phyloP scores from a whole-genome alignment of 2,113 vertebrate species.

The Anhinga rufa region DNA sequence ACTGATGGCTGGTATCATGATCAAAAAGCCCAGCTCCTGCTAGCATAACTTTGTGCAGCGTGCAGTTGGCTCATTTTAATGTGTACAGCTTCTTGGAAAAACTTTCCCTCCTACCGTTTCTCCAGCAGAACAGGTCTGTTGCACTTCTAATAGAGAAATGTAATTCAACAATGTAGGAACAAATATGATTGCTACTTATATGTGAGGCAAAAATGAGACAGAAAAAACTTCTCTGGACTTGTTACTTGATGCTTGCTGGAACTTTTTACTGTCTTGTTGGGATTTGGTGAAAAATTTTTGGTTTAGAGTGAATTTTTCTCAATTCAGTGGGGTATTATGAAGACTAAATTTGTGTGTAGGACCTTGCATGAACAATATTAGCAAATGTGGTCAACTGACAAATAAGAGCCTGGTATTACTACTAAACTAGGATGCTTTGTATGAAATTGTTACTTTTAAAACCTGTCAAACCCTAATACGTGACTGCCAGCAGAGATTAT shows the following conservation, averaged over 20 bases:
- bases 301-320: neutral
- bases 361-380: neutral
- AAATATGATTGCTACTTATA: neutral
- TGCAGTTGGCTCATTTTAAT: neutral
- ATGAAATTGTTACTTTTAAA: neutral
- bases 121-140: neutral
- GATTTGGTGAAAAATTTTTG: neutral
- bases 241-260: neutral
- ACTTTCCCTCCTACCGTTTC: neutral
- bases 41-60: neutral
- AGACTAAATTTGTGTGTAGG: neutral
- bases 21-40: neutral
- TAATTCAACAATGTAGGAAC: neutral
- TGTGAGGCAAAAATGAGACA: neutral
- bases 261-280: neutral
- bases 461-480: rapidly evolving
- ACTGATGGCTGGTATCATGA: neutral
- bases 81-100: neutral
- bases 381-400: neutral
- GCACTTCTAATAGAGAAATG: neutral
- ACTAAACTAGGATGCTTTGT: neutral
- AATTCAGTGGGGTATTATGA: neutral
- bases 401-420: neutral
- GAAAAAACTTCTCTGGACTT: neutral
- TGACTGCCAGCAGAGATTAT: neutral